phyloP scores from a whole-genome alignment of 2,113 vertebrate species.

The Psittacula cyanocephala region DNA sequence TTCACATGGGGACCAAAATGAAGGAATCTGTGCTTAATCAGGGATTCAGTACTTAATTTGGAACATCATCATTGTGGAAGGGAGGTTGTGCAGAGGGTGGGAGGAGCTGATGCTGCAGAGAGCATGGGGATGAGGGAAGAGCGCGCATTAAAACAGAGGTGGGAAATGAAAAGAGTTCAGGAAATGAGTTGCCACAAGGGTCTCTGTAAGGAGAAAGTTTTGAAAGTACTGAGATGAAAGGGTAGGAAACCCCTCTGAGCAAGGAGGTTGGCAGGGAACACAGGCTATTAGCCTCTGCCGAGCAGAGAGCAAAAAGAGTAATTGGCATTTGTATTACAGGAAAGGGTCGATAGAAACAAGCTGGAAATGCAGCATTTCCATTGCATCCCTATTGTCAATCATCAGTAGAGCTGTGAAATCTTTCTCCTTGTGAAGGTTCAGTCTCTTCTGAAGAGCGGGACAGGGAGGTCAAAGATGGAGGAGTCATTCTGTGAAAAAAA shows the following conservation, averaged over 20 bases:
- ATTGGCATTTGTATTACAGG: not conserved
- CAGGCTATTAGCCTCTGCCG: not conserved
- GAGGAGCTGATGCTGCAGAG: not conserved
- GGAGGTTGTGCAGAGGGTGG: not conserved
- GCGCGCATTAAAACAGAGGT: rapidly evolving
- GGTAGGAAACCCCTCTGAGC: not conserved
- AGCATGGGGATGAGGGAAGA: not conserved
- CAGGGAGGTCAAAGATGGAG: conserved; percentile 1
- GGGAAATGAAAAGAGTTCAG: not conserved
- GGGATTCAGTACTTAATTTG: not conserved
- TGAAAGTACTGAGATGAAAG: not conserved
- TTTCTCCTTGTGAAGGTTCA: not conserved
- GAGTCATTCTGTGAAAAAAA: not conserved
- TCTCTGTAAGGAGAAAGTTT: not conserved
- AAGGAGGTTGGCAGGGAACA: not conserved
- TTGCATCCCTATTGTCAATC: not conserved
- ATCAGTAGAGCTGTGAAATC: not conserved
- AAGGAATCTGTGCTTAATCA: not conserved
- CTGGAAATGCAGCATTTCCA: not conserved
- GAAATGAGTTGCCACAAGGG: not conserved
- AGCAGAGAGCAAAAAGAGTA: not conserved
- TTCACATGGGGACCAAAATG: no score
- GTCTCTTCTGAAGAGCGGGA: not conserved
- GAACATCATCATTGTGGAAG: rapidly evolving
- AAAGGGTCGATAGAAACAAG: not conserved